Percentiles rank a stretch among this genome's conserved stretches.
Conservation (phyloP, 2,888 invertebrate species). For the Lasius fuliginosus region DNA sequence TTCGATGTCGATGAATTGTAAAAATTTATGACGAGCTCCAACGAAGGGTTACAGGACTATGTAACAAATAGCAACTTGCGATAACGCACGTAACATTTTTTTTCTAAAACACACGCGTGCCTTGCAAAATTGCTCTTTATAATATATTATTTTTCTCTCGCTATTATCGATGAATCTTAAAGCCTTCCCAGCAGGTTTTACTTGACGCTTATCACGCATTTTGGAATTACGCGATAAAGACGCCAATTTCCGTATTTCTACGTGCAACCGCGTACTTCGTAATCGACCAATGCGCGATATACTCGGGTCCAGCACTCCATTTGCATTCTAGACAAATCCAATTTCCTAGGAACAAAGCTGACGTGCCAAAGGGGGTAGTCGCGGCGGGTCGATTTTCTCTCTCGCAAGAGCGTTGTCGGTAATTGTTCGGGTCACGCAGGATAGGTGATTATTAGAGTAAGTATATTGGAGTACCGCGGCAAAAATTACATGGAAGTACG, state of each 20-base stretch:
- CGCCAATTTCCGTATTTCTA: conserved; percentile 45
- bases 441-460: conserved; percentile 69
- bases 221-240: conserved; percentile 24
- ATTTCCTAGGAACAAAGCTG: conserved; percentile 78
- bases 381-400: conserved; percentile 64
- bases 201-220: background rate
- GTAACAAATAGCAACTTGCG: background rate
- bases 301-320: conserved; percentile 72
- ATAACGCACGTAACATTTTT: background rate
- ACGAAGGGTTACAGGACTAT: background rate
- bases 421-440: conserved; percentile 72
- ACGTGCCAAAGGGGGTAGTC: conserved; percentile 63
- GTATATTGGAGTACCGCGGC: conserved; percentile 56
- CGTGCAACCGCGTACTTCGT: conserved; percentile 47
- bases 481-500: conserved; percentile 49
- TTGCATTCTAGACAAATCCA: conserved; percentile 80
- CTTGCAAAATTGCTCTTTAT: background rate
- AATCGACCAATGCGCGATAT: conserved; percentile 58
- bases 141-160: conserved; percentile 4
- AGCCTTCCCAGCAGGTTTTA: background rate
- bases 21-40: background rate
- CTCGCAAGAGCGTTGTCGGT: conserved; percentile 62
- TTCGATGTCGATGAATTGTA: background rate
- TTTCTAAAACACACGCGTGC: background rate
- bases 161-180: background rate